A percentile compares a stretch with the other conserved stretches of the same genome.
phyloP scores from a whole-genome alignment of 2,888 invertebrate species.

The Eupithecia tripunctaria region DNA sequence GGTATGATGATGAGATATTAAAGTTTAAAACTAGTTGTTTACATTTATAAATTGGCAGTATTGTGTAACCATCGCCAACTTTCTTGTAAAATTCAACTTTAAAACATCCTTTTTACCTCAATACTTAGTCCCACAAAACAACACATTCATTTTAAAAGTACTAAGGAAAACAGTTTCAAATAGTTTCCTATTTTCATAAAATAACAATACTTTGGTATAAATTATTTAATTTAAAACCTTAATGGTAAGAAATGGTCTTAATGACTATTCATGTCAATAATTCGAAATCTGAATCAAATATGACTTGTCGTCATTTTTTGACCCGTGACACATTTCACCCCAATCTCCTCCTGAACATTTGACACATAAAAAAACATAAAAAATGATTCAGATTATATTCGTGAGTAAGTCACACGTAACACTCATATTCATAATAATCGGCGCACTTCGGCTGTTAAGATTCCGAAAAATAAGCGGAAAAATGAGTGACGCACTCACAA shows the following conservation, averaged over 20 bases:
- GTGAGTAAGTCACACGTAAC: neutral
- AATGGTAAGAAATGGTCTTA: neutral
- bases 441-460: too few species aligned
- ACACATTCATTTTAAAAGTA: neutral
- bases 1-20: constrained; percentile 7
- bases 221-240: neutral
- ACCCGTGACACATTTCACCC: neutral
- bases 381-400: neutral
- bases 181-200: neutral
- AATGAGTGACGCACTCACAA: neutral
- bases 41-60: constrained; percentile 33
- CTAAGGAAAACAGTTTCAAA: neutral
- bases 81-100: constrained; percentile 12
- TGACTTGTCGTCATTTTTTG: neutral
- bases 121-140: neutral
- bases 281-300: neutral
- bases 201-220: neutral
- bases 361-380: neutral
- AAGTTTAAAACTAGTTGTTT: constrained; percentile 17
- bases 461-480: too few species aligned
- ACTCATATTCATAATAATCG: too few species aligned
- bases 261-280: neutral
- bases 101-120: neutral
- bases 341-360: neutral
- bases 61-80: constrained; percentile 17